Evolutionary conservation across 2,797 vertebrate genomes (phyloP).

Genomic region (Champsocephalus gunnari): DNA sequence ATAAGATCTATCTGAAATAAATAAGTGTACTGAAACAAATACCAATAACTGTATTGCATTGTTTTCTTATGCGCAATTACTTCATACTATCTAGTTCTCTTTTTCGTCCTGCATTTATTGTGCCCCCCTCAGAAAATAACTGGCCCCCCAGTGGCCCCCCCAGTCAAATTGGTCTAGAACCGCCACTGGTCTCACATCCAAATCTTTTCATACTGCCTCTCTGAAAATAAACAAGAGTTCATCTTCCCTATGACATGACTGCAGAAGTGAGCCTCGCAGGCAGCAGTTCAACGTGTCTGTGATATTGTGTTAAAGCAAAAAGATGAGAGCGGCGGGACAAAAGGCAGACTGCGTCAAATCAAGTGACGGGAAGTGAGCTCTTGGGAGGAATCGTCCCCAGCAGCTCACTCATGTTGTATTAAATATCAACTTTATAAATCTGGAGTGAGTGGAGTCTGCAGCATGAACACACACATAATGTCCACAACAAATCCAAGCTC

Average conservation of each 20-base stretch:
- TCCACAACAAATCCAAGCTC: slow-evolving; percentile 22
- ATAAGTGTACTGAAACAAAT: too few relatives aligned
- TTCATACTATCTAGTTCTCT: too few relatives aligned
- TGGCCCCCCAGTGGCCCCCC: too few relatives aligned
- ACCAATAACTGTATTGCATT: too few relatives aligned
- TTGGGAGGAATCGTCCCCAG: not conserved
- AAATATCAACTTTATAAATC: slow-evolving; percentile 7
- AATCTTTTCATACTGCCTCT: slow-evolving; percentile 34
- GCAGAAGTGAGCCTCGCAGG: not conserved
- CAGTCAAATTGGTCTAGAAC: too few relatives aligned
- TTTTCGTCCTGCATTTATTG: too few relatives aligned
- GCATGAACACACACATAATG: not conserved
- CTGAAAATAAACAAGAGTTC: slow-evolving; percentile 52
- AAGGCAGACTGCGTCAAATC: slow-evolving; percentile 24
- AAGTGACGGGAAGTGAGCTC: slow-evolving; percentile 5
- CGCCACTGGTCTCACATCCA: slow-evolving; percentile 23
- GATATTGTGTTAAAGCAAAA: slow-evolving; percentile 30
- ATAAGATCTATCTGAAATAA: too few relatives aligned
- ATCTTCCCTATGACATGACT: slow-evolving; percentile 16
- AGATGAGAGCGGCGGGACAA: slow-evolving; percentile 3
- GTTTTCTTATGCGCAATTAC: too few relatives aligned
- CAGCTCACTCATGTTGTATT: slow-evolving; percentile 13
- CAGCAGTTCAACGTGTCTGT: slow-evolving; percentile 6
- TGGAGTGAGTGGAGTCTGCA: not conserved
- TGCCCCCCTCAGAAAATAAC: too few relatives aligned